Evolutionary conservation across 2,888 invertebrate genomes (phyloP).

Genomic region (Yponomeuta cagnagella): DNA sequence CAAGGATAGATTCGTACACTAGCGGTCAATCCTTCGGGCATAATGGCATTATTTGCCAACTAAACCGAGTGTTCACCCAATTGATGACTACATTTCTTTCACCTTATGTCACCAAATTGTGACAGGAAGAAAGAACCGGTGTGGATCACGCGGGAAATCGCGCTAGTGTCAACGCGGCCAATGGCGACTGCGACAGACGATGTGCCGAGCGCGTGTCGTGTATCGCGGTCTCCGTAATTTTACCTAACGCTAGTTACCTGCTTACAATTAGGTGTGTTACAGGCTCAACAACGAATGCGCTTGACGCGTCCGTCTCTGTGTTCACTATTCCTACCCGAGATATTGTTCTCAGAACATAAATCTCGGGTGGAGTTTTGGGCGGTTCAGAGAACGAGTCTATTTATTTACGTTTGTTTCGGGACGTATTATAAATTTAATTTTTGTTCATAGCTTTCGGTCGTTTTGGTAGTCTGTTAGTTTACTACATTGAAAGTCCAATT

Average conservation of each 20-base stretch:
- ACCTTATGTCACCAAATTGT: no score
- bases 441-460: not conserved
- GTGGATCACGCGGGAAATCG: no score
- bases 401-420: not conserved
- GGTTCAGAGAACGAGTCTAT: not conserved
- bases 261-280: slow-evolving; percentile 20
- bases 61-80: no score
- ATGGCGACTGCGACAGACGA: not conserved
- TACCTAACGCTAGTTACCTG: slow-evolving; percentile 55
- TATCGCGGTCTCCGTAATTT: slow-evolving; percentile 23
- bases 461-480: not conserved
- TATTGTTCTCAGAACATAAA: not conserved
- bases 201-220: slow-evolving; percentile 16
- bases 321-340: not conserved
- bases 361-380: not conserved
- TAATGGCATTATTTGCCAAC: no score
- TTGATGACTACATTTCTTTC: no score
- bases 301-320: no score
- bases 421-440: not conserved
- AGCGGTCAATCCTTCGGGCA: no score
- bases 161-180: no score
- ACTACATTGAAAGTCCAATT: slow-evolving; percentile 27
- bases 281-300: slow-evolving; percentile 8
- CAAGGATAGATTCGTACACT: no score
- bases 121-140: no score